A percentile compares a stretch with the other conserved stretches of the same genome.
Conservation (phyloP, 1,140 invertebrate species). For the Drosophila punjabiensis region DNA sequence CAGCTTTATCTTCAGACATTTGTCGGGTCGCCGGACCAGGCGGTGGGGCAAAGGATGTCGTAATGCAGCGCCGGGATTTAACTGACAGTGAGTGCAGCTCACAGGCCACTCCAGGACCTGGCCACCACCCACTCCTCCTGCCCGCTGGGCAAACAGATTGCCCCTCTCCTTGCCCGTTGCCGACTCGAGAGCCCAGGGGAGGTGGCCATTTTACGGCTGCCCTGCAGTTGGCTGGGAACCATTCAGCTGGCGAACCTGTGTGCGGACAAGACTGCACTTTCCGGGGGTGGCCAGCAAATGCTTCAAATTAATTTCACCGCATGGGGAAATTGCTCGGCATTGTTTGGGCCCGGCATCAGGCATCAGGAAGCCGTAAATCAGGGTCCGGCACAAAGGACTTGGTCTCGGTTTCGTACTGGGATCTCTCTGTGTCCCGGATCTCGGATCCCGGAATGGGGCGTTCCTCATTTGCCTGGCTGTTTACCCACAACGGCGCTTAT, state of each 20-base stretch:
- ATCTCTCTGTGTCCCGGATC: constrained; percentile 2
- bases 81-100: constrained; percentile 76
- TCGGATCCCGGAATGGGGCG: background rate
- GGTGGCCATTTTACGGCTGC: constrained; percentile 77
- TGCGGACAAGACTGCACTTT: constrained; percentile 38
- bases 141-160: constrained; percentile 71
- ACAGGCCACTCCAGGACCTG: constrained; percentile 27
- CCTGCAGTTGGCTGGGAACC: constrained; percentile 65
- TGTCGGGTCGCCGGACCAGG: constrained; percentile 35
- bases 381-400: constrained; percentile 41
- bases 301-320: constrained; percentile 80
- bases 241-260: constrained; percentile 56
- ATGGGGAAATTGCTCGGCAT: constrained; percentile 69
- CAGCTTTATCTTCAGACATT: constrained; percentile 82
- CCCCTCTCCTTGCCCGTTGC: constrained; percentile 38
- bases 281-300: constrained; percentile 54
- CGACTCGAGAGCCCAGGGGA: constrained; percentile 52
- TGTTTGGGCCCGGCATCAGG: constrained; percentile 55
- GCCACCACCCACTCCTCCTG: constrained; percentile 11
- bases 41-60: constrained; percentile 36
- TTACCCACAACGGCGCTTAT: constrained; percentile 60
- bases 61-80: constrained; percentile 80
- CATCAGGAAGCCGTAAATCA: constrained; percentile 73
- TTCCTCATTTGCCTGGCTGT: constrained; percentile 40
- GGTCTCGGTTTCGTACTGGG: constrained; percentile 6